Percentiles rank a stretch among this genome's conserved stretches.
Conservation (phyloP, 1,140 invertebrate species). For the Dryas iulia region DNA sequence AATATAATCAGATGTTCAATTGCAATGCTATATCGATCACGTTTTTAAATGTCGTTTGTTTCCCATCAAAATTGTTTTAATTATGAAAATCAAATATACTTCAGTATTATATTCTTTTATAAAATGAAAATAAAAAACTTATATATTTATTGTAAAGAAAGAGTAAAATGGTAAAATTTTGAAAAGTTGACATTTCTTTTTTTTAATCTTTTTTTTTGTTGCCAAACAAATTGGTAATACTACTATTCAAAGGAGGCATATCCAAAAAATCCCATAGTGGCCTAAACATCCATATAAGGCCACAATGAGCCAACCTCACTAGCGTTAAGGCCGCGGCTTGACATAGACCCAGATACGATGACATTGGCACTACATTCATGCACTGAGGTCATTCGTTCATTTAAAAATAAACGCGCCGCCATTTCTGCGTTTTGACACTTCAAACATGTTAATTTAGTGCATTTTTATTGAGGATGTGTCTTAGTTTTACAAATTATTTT, state of each 20-base stretch:
- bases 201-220: too few relatives aligned
- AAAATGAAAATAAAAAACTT: too few relatives aligned
- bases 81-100: too few relatives aligned
- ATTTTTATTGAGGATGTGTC: neutral
- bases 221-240: constrained; percentile 1
- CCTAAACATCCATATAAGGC: constrained; percentile 69
- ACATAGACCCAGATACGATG: constrained; percentile 75
- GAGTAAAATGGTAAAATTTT: too few relatives aligned
- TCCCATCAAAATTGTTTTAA: neutral
- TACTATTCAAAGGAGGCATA: constrained; percentile 4
- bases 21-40: neutral
- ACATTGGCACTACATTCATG: constrained; percentile 79
- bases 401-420: constrained; percentile 69
- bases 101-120: too few relatives aligned
- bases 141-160: too few relatives aligned
- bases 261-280: constrained; percentile 42
- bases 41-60: neutral
- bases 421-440: constrained; percentile 48
- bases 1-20: neutral
- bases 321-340: constrained; percentile 60
- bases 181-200: too few relatives aligned
- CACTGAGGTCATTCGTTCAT: constrained; percentile 71
- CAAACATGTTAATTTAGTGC: neutral
- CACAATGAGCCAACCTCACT: constrained; percentile 53
- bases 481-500: neutral